These are phyloP conservation scores for Psittacula echo DNA, from an alignment of 2,797 vertebrate genomes.

Conservation along the genomic window DNA sequence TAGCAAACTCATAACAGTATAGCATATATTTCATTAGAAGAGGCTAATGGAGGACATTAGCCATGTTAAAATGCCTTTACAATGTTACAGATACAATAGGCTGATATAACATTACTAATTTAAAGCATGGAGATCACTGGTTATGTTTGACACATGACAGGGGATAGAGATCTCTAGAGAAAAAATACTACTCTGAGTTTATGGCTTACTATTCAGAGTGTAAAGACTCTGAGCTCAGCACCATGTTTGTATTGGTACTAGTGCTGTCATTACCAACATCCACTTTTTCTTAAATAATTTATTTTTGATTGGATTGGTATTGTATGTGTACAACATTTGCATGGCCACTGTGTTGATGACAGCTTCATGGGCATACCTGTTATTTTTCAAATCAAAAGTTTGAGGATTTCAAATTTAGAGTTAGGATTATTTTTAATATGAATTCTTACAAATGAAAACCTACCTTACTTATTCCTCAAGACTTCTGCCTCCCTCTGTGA, in stretches of 20 bases:
- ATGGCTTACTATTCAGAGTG: constrained; percentile 64
- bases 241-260: constrained; percentile 68
- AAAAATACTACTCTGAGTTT: constrained; percentile 47
- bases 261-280: constrained; percentile 62
- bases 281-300: constrained; percentile 57
- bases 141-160: constrained; percentile 79
- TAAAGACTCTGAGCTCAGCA: constrained; percentile 55
- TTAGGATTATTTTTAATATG: constrained; percentile 74
- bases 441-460: constrained; percentile 67
- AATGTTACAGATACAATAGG: constrained; percentile 68
- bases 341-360: constrained; percentile 59
- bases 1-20: constrained; percentile 82
- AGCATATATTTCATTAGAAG: constrained; percentile 89
- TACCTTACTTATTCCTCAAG: constrained; percentile 73
- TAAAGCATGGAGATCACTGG: constrained; percentile 82
- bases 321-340: constrained; percentile 62
- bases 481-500: constrained; percentile 79
- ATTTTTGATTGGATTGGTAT: constrained; percentile 45
- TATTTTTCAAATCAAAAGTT: constrained; percentile 56
- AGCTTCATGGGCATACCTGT: constrained; percentile 47
- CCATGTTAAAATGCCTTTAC: constrained; percentile 73
- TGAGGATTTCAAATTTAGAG: constrained; percentile 69
- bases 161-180: constrained; percentile 63
- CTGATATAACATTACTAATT: constrained; percentile 64
- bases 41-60: constrained; percentile 89